Evolutionary conservation across 1,140 invertebrate genomes (phyloP).

Genomic region (Neodiprion pinetum): DNA sequence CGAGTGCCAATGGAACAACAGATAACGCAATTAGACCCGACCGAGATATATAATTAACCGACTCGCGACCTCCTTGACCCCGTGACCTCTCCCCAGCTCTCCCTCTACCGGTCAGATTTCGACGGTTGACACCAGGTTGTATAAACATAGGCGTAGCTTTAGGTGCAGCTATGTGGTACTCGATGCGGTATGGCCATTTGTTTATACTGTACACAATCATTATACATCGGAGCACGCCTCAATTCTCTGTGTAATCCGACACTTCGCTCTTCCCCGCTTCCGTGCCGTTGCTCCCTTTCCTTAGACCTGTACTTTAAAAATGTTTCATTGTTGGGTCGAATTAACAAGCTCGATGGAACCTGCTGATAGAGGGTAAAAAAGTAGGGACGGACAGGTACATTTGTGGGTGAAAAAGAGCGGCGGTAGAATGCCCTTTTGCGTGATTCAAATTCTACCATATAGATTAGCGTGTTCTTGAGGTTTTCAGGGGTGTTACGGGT

Average conservation of each 20-base stretch:
- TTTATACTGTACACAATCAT: not conserved
- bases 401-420: not conserved
- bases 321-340: no score
- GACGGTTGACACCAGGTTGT: not conserved
- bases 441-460: not conserved
- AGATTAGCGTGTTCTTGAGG: not conserved
- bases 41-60: not conserved
- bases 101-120: not conserved
- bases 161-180: not conserved
- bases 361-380: no score
- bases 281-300: not conserved
- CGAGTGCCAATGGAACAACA: no score
- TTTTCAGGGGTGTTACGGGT: not conserved
- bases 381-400: no score
- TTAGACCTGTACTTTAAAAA: no score
- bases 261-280: not conserved
- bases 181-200: not conserved
- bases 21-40: not conserved
- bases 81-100: not conserved
- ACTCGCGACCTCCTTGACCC: not conserved
- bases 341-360: no score
- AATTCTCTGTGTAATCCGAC: not conserved
- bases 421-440: not conserved
- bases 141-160: slow-evolving; percentile 1
- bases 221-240: not conserved